Base-by-base conservation (phyloP, 2,888 invertebrate species). In the Dryadula phaetusa region DNA sequence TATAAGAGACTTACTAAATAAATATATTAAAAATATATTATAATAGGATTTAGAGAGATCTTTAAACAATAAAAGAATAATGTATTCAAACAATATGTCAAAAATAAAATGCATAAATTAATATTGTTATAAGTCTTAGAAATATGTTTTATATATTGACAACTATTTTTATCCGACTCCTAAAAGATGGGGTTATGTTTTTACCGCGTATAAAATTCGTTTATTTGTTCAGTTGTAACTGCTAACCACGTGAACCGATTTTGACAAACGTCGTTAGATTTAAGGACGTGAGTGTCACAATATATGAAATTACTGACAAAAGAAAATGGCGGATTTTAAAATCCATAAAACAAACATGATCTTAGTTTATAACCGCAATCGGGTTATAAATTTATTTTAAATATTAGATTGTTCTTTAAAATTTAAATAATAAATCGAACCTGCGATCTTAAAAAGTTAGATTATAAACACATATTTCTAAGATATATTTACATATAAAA, bases 21-120 rank as follows among this genome's bases (percentile, higher is more conserved):
- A 22, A 20, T 16, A 14, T 46, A 12, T 12, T n/a, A 14, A 16
- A n/a, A 18, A 44, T 16, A 44, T 4, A 46, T 22, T 12, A 34
- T 14, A 1, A 14, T 10, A 18, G 1, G 8, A 22, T 20, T 20
- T 56, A 6, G 40, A 56, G 56, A 56, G 56, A 56, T 40, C 37
- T 12, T 40, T 22, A 37, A 16, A 56, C 40, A n/a, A 56, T 25
- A 40, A 22, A 10, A 18, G 16, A 52, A 56, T 25, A 40, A n/a
- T n/a, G n/a, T n/a, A n/a, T 32, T 28, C 10, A 32, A 32, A 34
- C 12, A 53, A 37, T 40, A 56, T 56, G 56, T 56, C 37, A 40
- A 40, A 37, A 56, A 22, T 6, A 56, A 56, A 56, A 56, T 56
- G 40, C 56, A 56, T 40, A 20, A n/a, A n/a, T n/a, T 8, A 22